These are phyloP conservation scores for Callinectes sapidus DNA, from an alignment of 2,888 invertebrate genomes.

Conservation along the genomic window DNA sequence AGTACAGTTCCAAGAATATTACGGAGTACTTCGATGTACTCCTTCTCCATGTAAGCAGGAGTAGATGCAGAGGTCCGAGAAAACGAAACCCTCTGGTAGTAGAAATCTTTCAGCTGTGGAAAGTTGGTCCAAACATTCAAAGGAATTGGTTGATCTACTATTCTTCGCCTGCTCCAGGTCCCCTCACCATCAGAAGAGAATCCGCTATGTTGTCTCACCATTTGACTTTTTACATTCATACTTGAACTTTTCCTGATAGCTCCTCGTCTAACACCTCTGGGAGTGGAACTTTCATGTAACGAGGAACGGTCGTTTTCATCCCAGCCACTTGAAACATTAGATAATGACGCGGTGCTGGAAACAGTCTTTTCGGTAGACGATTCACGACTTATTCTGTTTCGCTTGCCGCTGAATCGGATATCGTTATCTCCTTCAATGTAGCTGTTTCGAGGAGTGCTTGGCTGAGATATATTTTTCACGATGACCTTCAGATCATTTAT, in stretches of 20 bases:
- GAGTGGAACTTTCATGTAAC: constrained; percentile 3
- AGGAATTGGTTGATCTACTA: not conserved
- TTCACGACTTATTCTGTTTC: constrained; percentile 48
- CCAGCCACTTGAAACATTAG: constrained; percentile 26
- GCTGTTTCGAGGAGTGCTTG: constrained; percentile 54
- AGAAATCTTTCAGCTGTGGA: constrained; percentile 46
- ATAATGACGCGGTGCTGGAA: not conserved
- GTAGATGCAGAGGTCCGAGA: not conserved
- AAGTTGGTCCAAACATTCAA: constrained; percentile 48
- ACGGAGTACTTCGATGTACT: constrained; percentile 17
- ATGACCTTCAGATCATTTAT: constrained; percentile 55
- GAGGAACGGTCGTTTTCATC: constrained; percentile 8
- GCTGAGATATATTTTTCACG: constrained; percentile 39
- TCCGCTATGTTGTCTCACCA: constrained; percentile 48
- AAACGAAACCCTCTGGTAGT: not conserved
- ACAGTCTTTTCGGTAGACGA: constrained; percentile 34
- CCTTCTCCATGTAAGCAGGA: constrained; percentile 21
- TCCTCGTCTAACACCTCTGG: constrained; percentile 26
- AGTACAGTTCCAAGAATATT: constrained; percentile 43
- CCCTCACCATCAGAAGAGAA: constrained; percentile 41
- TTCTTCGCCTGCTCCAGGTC: constrained; percentile 11
- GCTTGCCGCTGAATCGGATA: constrained; percentile 11
- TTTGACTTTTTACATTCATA: constrained; percentile 20
- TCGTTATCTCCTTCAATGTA: constrained; percentile 50
- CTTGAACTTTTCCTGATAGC: constrained; percentile 51